A percentile compares a stretch with the other conserved stretches of the same genome.
These are phyloP conservation scores for Leuciscus waleckii DNA, from an alignment of 2,797 vertebrate species.

Conservation along the genomic window DNA sequence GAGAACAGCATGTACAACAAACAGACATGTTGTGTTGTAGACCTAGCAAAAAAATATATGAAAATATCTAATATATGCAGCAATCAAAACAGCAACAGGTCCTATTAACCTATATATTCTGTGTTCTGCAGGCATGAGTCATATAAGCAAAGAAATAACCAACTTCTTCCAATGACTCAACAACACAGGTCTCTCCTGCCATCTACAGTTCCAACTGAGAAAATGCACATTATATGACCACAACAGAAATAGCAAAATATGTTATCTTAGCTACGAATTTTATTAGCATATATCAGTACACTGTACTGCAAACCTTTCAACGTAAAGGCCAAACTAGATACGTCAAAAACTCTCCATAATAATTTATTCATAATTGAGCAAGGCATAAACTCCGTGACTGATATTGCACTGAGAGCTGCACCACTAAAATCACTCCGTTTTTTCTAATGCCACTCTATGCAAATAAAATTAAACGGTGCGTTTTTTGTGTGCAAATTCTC, in stretches of 20 bases:
- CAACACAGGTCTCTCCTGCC: slow-evolving; percentile 4
- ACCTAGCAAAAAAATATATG: not conserved
- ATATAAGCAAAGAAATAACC: slow-evolving; percentile 4
- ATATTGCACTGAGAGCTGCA: not conserved
- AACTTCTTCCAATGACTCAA: not conserved
- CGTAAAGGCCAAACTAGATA: not conserved
- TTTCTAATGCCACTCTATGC: not conserved
- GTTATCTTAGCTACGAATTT: not conserved
- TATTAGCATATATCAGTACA: not conserved
- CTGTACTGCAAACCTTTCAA: not conserved
- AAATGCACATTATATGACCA: not conserved
- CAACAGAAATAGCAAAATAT: not conserved
- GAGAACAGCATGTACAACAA: not conserved
- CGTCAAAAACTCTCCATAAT: not conserved
- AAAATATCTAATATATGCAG: not conserved
- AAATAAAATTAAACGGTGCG: not conserved
- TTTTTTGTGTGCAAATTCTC: slow-evolving; percentile 1
- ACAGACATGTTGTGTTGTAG: not conserved
- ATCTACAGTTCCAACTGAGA: slow-evolving; percentile 31
- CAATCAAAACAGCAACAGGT: not conserved
- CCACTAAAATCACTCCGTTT: not conserved
- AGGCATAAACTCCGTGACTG: not conserved
- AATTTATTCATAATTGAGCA: not conserved
- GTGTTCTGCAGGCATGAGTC: slow-evolving; percentile 42
- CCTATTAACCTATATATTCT: slow-evolving; percentile 3